Evolutionary conservation across 1,140 invertebrate species (phyloP), one percentile per base, ranked within the genome.

Genomic region (Orius insidiosus): DNA sequence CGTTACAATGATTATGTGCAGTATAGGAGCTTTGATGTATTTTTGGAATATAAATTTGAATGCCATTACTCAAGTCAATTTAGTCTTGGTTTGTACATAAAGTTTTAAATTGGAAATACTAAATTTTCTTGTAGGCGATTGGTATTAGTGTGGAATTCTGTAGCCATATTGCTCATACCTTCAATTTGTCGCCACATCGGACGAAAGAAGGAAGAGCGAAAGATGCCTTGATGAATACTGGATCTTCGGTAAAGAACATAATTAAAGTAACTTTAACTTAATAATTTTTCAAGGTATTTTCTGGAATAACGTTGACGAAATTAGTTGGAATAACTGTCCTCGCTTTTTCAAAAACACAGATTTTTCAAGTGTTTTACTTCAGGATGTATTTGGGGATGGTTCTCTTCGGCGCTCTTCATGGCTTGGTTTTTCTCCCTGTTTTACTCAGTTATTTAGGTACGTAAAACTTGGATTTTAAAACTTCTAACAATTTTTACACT

Each of bases 131-230:
- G n/a, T n/a, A 85, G 81, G 85, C 92, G 53, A 81, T 97, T 50
- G 95, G 95, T 49, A 98, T 98, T 53, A 81, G 90, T 13, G 94
- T 98, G 1, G 95, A 98, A 67, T 99, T 98, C 65, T 97, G 92
- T 66, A 94, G 92, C 52, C 95, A 98, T 66, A 72, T 98, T 52
- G 85, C 90, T 33, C 83, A 94, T 62, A 81, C 86, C 15, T 98
- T 96, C 66, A 76, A 84, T 3, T 72, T 86, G 45, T 84, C 80
- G 1, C 67, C 75, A 3, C 70, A 77, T 57, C 63, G 67, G 9
- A 79, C 74, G 5, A 69, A 82, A 55, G 66, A 82, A 2, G 71
- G 76, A 43, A 68, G 92, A 53, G 85, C 90, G 0, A 70, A 77
- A 1, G 81, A 90, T 56, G 76, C 90, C 16, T 64, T 98, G n/a